Evolutionary conservation across 2,888 invertebrate species (phyloP).

Genomic region (Theretra japonica): DNA sequence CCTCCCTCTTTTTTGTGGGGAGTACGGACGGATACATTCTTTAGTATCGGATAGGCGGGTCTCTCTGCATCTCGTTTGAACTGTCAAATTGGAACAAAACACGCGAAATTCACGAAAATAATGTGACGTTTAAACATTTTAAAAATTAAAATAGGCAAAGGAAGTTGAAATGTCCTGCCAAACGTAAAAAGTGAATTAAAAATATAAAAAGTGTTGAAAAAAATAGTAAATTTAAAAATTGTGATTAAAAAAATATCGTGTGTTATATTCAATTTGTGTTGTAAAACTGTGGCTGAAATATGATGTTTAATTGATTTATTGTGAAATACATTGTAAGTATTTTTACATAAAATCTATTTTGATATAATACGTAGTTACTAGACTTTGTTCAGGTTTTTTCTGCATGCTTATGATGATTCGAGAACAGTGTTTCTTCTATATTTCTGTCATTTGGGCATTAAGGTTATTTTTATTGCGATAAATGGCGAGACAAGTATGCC

Average conservation of each 20-base stretch:
- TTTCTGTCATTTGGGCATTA: too few relatives aligned
- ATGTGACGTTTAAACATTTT: neutral
- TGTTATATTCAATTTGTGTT: neutral
- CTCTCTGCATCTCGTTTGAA: neutral
- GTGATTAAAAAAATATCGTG: neutral
- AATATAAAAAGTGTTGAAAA: neutral
- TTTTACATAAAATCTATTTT: neutral
- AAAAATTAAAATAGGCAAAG: neutral
- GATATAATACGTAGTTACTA: neutral
- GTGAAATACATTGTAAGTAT: slow-evolving; percentile 2
- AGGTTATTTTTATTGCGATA: too few relatives aligned
- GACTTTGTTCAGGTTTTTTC: neutral
- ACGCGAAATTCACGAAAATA: neutral
- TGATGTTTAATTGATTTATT: neutral
- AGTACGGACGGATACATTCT: neutral
- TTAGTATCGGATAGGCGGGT: slow-evolving; percentile 16
- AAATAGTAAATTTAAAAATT: neutral
- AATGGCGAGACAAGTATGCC: too few relatives aligned
- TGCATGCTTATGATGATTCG: neutral
- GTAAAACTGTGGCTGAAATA: neutral
- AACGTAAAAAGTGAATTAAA: neutral
- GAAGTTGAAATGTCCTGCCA: neutral
- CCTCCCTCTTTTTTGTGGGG: neutral
- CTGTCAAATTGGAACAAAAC: neutral
- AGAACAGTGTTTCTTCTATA: too few relatives aligned